phyloP scores from a whole-genome alignment of 2,888 invertebrate species.

The Trichopoda pennipes region DNA sequence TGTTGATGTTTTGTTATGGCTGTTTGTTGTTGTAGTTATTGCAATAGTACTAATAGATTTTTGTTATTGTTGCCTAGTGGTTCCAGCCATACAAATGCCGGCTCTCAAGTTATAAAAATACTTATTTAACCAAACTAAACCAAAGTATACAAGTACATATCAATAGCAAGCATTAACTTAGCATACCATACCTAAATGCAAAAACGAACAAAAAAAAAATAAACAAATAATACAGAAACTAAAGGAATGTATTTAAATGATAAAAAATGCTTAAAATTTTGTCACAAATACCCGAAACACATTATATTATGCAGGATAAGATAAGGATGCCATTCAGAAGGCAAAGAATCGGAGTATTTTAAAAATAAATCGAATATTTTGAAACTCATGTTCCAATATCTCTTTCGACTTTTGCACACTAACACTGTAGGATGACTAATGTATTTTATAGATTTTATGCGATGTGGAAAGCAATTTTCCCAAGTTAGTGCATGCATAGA shows the following conservation, averaged over 20 bases:
- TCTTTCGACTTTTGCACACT: no score
- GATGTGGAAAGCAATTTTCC: no score
- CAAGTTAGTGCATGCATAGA: no score
- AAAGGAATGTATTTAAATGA: conserved; percentile 19
- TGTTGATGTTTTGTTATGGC: background rate
- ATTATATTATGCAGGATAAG: no score
- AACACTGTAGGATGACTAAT: no score
- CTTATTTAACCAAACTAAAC: conserved; percentile 52
- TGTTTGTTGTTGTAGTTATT: conserved; percentile 24
- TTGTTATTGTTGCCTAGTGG: conserved; percentile 38
- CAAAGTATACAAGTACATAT: conserved; percentile 47
- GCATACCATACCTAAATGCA: conserved; percentile 34
- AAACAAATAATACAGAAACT: conserved; percentile 6
- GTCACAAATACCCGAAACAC: no score
- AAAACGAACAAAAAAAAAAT: conserved; percentile 44
- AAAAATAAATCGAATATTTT: no score
- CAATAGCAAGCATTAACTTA: conserved; percentile 55
- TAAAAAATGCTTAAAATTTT: no score
- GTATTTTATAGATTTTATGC: no score
- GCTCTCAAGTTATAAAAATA: conserved; percentile 45
- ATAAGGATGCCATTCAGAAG: no score
- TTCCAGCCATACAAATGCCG: conserved; percentile 59
- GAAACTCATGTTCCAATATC: no score
- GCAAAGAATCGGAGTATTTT: no score
- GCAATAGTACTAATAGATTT: conserved; percentile 32